Percentiles rank a stretch among this genome's conserved stretches.
Evolutionary conservation across 2,888 invertebrate genomes (phyloP).

Genomic region (Nomada hirtipes): DNA sequence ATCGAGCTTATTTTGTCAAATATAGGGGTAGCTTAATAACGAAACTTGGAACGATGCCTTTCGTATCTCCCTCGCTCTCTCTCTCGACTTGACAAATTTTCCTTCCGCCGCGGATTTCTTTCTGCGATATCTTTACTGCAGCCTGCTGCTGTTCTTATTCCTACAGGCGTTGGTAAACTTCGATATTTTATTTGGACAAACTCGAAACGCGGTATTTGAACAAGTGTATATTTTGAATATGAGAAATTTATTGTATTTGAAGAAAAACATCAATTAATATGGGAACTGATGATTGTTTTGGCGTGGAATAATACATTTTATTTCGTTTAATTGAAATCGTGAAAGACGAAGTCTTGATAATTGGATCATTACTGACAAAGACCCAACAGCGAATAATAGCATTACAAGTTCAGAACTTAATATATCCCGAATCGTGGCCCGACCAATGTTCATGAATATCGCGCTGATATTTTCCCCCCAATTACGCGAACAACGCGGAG

Average conservation of each 20-base stretch:
- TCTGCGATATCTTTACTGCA: conserved; percentile 30
- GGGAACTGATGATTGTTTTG: too few species aligned
- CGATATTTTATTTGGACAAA: conserved; percentile 1
- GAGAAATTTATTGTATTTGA: too few species aligned
- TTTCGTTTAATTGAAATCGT: neutral
- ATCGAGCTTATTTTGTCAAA: conserved; percentile 57
- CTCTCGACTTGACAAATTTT: conserved; percentile 25
- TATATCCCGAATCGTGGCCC: conserved; percentile 2
- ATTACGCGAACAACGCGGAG: conserved; percentile 32
- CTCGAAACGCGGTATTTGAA: neutral
- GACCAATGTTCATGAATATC: conserved; percentile 5
- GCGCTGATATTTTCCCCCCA: conserved; percentile 29
- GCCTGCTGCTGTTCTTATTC: neutral
- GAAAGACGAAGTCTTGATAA: neutral
- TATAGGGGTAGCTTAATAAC: conserved; percentile 57
- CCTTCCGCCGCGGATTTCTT: conserved; percentile 7
- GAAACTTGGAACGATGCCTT: conserved; percentile 56
- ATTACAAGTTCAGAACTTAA: conserved; percentile 8
- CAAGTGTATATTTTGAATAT: neutral
- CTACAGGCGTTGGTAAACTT: neutral
- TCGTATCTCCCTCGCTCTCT: neutral
- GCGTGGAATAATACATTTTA: too few species aligned
- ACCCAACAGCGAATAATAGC: neutral
- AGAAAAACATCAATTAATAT: too few species aligned
- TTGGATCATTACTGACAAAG: neutral